Evolutionary conservation across 2,113 vertebrate species (phyloP), one percentile per base, ranked within the genome.

Genomic region (Trematomus loennbergii): DNA sequence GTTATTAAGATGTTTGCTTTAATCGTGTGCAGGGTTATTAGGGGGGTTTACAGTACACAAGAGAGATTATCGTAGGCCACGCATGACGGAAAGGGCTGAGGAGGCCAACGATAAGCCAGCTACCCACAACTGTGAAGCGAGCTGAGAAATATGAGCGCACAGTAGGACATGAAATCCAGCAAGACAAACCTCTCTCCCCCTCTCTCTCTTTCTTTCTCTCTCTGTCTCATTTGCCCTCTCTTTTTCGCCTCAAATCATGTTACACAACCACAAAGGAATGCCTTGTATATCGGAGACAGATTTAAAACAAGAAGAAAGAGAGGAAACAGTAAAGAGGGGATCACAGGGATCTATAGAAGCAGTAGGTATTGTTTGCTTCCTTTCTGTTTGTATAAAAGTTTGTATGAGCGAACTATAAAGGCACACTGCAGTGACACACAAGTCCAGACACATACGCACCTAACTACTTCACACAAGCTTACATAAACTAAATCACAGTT

Each of bases 211-310:
- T 75, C 48, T 53, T 15, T 71, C 29, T 72, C n/a, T n/a, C n/a
- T 43, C 61, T 20, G 11, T 73, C 71, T 86, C 54, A 18, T 33
- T 78, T 66, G n/a, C 40, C 16, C 57, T 60, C 74, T 53, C 54
- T 20, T 50, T 40, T 76, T 83, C 18, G 25, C 84, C 61, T 79
- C 85, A 87, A 89, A 87, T 87, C 82, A 69, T 64, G 81, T 91
- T 91, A 83, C 89, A 91, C 90, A 92, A 88, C 79, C 74, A 68
- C 89, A 84, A 88, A 92, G 84, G 87, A 91, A 91, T 81, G 89
- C 81, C 87, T 87, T 6, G 48, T 87, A 75, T 84, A 88, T 88
- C 70, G 20, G 73, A 83, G 88, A 75, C 69, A 80, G 85, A 80
- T 77, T 89, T 88, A 75, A 86, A 87, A 77, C 22, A 73, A 83